phyloP scores from a whole-genome alignment of 2,888 invertebrate genomes.

The Tineola bisselliella region DNA sequence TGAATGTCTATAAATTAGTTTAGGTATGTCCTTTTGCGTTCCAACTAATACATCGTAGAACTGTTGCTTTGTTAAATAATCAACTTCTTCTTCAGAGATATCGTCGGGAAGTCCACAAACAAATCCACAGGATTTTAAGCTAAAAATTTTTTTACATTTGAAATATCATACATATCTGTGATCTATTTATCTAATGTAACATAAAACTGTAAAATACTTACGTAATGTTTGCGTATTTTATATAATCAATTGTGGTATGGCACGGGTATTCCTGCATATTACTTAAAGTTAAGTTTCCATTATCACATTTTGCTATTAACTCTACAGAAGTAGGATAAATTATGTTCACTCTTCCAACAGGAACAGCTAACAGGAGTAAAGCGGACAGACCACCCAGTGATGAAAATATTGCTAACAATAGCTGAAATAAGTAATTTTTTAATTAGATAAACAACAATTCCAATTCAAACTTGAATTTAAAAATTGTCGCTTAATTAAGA shows the following conservation, averaged over 20 bases:
- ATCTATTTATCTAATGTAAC: no score
- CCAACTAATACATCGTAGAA: slow-evolving; percentile 66
- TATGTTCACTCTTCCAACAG: slow-evolving; percentile 74
- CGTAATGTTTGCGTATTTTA: not conserved
- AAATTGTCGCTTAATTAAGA: no score
- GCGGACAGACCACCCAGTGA: slow-evolving; percentile 74
- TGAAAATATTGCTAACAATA: slow-evolving; percentile 74
- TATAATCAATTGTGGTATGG: slow-evolving; percentile 15
- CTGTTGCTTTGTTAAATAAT: slow-evolving; percentile 53
- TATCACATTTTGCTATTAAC: slow-evolving; percentile 66
- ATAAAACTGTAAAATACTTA: not conserved
- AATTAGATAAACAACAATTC: no score
- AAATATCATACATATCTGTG: no score
- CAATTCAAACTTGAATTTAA: no score
- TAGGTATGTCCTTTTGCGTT: slow-evolving; percentile 38
- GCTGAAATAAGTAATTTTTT: slow-evolving; percentile 41
- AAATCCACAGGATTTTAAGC: slow-evolving; percentile 68
- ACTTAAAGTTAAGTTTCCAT: slow-evolving; percentile 36
- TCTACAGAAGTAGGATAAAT: slow-evolving; percentile 71
- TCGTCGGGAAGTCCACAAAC: slow-evolving; percentile 60
- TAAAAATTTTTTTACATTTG: no score
- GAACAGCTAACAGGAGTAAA: slow-evolving; percentile 74
- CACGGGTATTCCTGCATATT: slow-evolving; percentile 61
- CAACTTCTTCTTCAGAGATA: slow-evolving; percentile 46
- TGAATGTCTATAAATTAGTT: slow-evolving; percentile 51